phyloP scores from a whole-genome alignment of 2,797 vertebrate genomes.

The Arnoldichthys spilopterus region DNA sequence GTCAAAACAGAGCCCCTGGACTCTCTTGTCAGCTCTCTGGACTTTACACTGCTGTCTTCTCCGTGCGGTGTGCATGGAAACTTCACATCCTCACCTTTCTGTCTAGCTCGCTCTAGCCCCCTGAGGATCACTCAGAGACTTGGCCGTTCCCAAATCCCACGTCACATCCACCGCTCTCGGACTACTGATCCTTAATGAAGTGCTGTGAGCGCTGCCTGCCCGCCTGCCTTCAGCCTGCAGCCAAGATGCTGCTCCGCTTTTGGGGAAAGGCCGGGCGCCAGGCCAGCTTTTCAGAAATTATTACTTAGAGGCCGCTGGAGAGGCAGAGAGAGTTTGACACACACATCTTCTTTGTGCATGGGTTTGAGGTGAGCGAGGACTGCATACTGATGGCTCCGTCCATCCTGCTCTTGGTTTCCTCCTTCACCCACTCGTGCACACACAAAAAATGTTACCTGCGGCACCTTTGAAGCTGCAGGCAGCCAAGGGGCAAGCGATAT shows the following conservation, averaged over 20 bases:
- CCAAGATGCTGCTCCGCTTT: slow-evolving; percentile 31
- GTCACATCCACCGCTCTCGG: background rate
- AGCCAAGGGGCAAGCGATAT: background rate
- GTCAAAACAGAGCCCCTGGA: too few species aligned
- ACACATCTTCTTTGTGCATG: slow-evolving; percentile 23
- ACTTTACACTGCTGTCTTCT: background rate
- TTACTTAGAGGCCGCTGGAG: slow-evolving; percentile 57
- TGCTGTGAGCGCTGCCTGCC: background rate
- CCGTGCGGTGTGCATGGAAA: too few species aligned
- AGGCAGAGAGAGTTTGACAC: slow-evolving; percentile 42
- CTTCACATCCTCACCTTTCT: slow-evolving; percentile 15
- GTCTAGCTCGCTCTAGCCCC: slow-evolving; percentile 1
- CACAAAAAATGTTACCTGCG: background rate
- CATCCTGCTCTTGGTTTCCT: background rate
- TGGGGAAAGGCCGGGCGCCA: slow-evolving; percentile 54
- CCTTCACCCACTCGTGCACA: slow-evolving; percentile 2
- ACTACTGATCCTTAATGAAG: slow-evolving; percentile 32
- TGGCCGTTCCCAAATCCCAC: background rate
- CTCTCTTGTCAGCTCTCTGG: background rate
- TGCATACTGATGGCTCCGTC: slow-evolving; percentile 38
- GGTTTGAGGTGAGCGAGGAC: slow-evolving; percentile 34
- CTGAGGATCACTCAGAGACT: background rate
- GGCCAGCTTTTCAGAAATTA: slow-evolving; percentile 61
- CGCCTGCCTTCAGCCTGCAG: slow-evolving; percentile 16
- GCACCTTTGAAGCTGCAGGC: background rate